A percentile compares a stretch with the other conserved stretches of the same genome.
These are phyloP conservation scores for roundworm (Caenorhabditis elegans) DNA, from an alignment of 1,140 invertebrate genomes.

Conservation along the genomic window DNA sequence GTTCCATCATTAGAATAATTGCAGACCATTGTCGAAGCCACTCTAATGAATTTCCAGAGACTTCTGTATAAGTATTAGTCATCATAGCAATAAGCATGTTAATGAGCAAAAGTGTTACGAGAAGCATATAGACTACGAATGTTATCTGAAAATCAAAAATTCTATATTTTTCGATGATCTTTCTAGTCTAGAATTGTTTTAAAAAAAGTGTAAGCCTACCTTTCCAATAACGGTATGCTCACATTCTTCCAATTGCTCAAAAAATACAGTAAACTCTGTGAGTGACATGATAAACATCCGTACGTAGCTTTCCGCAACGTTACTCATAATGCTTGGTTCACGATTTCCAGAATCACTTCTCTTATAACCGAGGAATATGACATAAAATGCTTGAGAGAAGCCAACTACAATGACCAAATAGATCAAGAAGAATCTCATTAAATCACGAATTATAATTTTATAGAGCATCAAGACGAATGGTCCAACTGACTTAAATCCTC, in stretches of 20 bases:
- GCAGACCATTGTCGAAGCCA: conserved; percentile 95
- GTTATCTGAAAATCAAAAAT: conserved; percentile 73
- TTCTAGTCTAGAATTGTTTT: neutral
- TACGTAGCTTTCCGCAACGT: conserved; percentile 77
- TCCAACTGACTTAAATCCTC: conserved; percentile 93
- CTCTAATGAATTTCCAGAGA: conserved; percentile 91
- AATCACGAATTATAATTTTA: conserved; percentile 92
- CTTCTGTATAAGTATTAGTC: conserved; percentile 90
- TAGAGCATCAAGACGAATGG: conserved; percentile 99
- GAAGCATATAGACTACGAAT: conserved; percentile 92
- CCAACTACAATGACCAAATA: conserved; percentile 95
- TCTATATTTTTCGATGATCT: too few relatives aligned
- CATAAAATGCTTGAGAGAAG: conserved; percentile 93
- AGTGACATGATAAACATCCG: conserved; percentile 97
- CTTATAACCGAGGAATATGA: conserved; percentile 84
- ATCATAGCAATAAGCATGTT: conserved; percentile 99
- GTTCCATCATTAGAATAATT: conserved; percentile 90
- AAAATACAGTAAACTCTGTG: conserved; percentile 91
- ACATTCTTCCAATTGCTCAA: conserved; percentile 82
- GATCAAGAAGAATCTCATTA: conserved; percentile 90
- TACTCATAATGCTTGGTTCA: conserved; percentile 62
- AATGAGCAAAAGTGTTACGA: conserved; percentile 88
- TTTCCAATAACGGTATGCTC: conserved; percentile 85
- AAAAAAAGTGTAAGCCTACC: conserved; percentile 69
- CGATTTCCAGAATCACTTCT: conserved; percentile 50